Evolutionary conservation across 2,113 vertebrate genomes (phyloP), one percentile per base, ranked within the genome.

Genomic region (Dolichallabes microphthalmus): DNA sequence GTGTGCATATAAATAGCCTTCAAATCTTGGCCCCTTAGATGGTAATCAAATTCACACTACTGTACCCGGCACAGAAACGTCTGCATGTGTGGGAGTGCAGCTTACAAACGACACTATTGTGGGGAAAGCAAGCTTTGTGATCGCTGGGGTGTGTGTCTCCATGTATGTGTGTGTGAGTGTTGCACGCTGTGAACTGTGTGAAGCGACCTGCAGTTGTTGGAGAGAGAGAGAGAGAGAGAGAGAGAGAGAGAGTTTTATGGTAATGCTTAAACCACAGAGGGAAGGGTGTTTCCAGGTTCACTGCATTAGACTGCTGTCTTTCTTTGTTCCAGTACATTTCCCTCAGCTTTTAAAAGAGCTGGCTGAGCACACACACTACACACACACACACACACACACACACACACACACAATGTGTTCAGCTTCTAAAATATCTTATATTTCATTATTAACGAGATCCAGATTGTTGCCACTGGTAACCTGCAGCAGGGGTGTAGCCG

Each of bases 281-380:
- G 66, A 84, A 87, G 71, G 87, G 85, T 85, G 85, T 88, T 88
- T 85, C 82, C 89, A 86, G 83, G 85, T 88, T 83, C 60, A 63
- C 86, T 64, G 84, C 90, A 89, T 89, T 88, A 88, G 87, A 80
- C 86, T 88, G 71, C 83, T 87, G 85, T 81, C 79, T 85, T 52
- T 63, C 55, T 89, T 89, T 89, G 84, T 90, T 89, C 87, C 83
- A 85, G 80, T 80, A 88, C 86, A 90, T 91, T 90, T 89, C 86
- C 82, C 86, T 80, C 80, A 73, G 82, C 85, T 87, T 81, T 83
- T 86, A 22, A 60, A 57, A 83, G 85, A 80, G 64, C 45, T 25
- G 17, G 53, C 45, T 53, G 64, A 66, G 39, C 71, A 64, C 39
- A 0, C 39, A 73, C 22, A 32, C 32, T 30, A 30, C 45, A 60